Conservation (phyloP, 2,113 vertebrate species). For the Psammodynastes pulverulentus region DNA sequence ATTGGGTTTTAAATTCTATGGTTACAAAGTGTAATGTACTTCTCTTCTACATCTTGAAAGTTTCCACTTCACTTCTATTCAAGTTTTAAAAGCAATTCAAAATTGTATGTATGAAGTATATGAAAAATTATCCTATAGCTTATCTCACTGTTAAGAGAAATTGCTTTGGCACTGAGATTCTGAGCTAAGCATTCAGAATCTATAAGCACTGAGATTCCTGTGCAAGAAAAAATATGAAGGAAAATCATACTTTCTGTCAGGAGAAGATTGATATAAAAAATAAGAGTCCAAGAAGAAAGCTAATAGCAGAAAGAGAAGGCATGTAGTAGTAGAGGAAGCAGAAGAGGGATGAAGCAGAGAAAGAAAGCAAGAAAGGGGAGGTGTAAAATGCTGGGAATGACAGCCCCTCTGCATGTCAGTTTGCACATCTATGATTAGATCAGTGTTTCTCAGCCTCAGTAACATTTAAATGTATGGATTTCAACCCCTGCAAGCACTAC, state of each 20-base stretch:
- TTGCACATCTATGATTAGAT: neutral
- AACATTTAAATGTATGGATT: neutral
- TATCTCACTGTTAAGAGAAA: neutral
- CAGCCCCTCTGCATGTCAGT: neutral
- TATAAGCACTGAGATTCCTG: neutral
- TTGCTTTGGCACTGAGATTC: neutral
- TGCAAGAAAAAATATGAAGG: neutral
- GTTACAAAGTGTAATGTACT: neutral
- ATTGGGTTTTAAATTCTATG: neutral
- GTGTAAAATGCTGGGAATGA: neutral
- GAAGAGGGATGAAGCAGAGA: neutral
- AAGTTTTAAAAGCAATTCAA: neutral
- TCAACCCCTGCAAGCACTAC: neutral
- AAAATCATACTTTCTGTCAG: neutral
- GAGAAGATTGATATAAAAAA: neutral
- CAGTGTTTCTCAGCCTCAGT: neutral
- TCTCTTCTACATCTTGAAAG: neutral
- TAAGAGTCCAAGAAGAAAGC: neutral
- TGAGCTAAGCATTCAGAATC: neutral
- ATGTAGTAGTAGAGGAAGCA: neutral
- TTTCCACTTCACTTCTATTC: neutral
- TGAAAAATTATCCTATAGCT: neutral
- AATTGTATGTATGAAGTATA: neutral
- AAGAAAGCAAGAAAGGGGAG: neutral
- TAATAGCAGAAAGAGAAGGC: neutral